Conservation (phyloP, 2,888 invertebrate genomes). For the Creontiades dilutus region DNA sequence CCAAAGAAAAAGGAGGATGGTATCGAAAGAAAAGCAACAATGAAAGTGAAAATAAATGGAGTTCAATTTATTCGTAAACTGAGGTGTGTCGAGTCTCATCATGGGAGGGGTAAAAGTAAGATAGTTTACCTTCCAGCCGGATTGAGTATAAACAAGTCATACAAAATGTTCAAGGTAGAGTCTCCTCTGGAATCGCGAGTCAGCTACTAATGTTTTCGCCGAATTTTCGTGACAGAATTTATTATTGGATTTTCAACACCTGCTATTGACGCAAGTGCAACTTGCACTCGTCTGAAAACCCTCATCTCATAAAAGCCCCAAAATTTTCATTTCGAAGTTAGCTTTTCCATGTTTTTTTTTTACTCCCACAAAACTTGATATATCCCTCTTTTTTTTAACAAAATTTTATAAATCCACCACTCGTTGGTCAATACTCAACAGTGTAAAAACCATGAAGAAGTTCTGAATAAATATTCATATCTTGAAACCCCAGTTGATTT, state of each 20-base stretch:
- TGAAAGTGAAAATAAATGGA: neutral
- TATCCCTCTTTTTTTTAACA: too few species aligned
- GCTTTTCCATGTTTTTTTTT: too few species aligned
- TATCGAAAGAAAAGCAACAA: neutral
- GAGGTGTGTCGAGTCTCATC: neutral
- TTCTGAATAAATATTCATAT: too few species aligned
- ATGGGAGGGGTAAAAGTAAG: neutral
- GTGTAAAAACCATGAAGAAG: too few species aligned
- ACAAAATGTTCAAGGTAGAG: neutral
- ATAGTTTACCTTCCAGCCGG: constrained; percentile 20
- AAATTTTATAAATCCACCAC: too few species aligned
- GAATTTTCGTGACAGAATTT: constrained; percentile 19
- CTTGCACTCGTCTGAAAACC: constrained; percentile 37
- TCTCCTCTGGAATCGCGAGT: neutral
- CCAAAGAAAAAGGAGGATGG: neutral
- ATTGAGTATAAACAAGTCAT: neutral
- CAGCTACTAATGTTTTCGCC: neutral
- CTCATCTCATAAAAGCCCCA: too few species aligned
- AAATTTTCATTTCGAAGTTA: too few species aligned
- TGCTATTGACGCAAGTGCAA: neutral
- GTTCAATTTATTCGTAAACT: neutral
- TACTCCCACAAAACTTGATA: too few species aligned
- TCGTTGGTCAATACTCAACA: too few species aligned
- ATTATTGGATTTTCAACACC: constrained; percentile 44
- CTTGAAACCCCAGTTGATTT: too few species aligned